Conservation (phyloP, 2,113 vertebrate species). For the Urocolius indicus region DNA sequence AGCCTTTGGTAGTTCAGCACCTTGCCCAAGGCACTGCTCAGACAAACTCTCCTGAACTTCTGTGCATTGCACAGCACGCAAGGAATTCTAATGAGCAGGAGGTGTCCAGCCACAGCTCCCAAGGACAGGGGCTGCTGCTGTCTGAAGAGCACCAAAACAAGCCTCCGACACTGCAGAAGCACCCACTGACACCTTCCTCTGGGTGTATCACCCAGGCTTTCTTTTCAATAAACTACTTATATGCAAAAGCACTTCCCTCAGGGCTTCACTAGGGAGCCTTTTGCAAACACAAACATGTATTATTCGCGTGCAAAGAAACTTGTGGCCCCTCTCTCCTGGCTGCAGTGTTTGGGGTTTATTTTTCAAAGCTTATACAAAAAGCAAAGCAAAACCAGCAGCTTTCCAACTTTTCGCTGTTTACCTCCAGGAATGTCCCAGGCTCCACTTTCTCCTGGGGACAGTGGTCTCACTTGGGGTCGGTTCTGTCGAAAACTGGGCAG, state of each 20-base stretch:
- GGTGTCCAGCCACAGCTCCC: neutral
- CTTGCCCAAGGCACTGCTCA: neutral
- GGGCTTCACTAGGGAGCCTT: neutral
- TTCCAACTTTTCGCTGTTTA: slow-evolving; percentile 53
- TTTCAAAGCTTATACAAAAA: neutral
- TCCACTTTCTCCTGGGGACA: slow-evolving; percentile 96
- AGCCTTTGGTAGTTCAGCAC: neutral
- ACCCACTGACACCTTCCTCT: neutral
- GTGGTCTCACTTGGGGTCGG: slow-evolving; percentile 94
- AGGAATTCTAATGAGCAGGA: neutral
- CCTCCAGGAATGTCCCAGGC: slow-evolving; percentile 99
- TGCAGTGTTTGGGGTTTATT: neutral
- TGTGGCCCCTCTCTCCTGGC: neutral
- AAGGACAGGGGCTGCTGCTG: neutral
- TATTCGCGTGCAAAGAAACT: neutral
- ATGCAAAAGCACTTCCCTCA: neutral
- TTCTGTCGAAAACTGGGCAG: slow-evolving; percentile 90
- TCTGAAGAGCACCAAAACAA: neutral
- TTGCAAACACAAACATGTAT: neutral
- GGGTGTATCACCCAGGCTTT: neutral
- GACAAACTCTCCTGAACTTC: neutral
- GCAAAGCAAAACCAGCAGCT: neutral
- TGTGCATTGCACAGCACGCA: neutral
- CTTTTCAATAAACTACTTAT: neutral
- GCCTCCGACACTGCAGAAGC: neutral